phyloP scores from a whole-genome alignment of 1,140 invertebrate species.

The Ganaspis sp. region DNA sequence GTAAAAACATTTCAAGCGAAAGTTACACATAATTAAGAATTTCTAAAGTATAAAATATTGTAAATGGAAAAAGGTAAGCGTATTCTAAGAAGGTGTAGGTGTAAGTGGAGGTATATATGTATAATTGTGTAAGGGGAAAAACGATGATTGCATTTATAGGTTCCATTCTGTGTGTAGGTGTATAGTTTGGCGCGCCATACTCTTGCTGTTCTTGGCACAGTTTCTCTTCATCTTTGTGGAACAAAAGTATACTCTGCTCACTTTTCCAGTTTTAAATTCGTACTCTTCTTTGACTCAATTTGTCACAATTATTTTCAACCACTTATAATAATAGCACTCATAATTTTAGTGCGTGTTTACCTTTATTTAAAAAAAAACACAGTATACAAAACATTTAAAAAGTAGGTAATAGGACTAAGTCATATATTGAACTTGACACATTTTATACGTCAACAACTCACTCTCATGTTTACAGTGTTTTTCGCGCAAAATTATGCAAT shows the following conservation, averaged over 20 bases:
- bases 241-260: slow-evolving; percentile 45
- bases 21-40: too few species aligned
- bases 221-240: slow-evolving; percentile 68
- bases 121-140: too few species aligned
- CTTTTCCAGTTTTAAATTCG: slow-evolving; percentile 38
- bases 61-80: neutral
- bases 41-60: too few species aligned
- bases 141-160: neutral
- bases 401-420: neutral
- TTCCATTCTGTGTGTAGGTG: neutral
- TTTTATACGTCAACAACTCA: neutral
- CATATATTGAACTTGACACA: neutral
- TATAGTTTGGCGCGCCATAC: neutral
- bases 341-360: neutral
- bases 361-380: neutral
- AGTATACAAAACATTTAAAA: neutral
- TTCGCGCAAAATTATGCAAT: too few species aligned
- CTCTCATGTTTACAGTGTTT: neutral
- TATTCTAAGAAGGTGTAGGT: neutral
- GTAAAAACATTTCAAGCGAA: too few species aligned
- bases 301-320: slow-evolving; percentile 19
- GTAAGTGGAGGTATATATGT: neutral
- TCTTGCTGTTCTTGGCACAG: slow-evolving; percentile 68
- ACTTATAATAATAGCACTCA: neutral
- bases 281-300: neutral